A percentile compares a stretch with the other conserved stretches of the same genome.
These are phyloP conservation scores for Callyntrura sp. DNA, from an alignment of 2,888 invertebrate species.

Conservation along the genomic window DNA sequence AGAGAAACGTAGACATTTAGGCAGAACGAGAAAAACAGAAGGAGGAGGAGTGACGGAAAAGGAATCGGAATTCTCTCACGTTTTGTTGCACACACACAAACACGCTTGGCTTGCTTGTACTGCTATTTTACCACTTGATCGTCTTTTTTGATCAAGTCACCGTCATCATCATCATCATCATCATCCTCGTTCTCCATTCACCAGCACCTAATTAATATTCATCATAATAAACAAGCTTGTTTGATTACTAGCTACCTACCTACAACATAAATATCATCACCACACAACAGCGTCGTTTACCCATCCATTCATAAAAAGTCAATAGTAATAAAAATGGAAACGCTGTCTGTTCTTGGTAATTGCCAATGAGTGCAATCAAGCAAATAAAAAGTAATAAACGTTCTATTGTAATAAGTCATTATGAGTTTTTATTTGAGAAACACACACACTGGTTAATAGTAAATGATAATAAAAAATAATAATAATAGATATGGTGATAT, in stretches of 20 bases:
- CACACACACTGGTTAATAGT: background rate
- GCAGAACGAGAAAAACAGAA: background rate
- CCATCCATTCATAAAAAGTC: slow-evolving; percentile 47
- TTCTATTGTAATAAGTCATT: slow-evolving; percentile 12
- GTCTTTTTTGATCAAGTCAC: background rate
- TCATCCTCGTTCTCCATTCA: slow-evolving; percentile 16
- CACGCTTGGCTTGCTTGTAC: background rate
- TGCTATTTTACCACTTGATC: slow-evolving; percentile 3
- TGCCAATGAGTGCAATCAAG: slow-evolving; percentile 10
- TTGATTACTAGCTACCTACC: slow-evolving; percentile 36
- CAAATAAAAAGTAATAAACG: slow-evolving; percentile 41
- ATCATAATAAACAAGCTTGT: slow-evolving; percentile 70
- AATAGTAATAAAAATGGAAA: slow-evolving; percentile 6
- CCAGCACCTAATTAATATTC: slow-evolving; percentile 53
- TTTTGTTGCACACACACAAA: slow-evolving; percentile 33
- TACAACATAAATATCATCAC: background rate
- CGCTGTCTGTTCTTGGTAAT: background rate
- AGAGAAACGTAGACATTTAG: too few species aligned
- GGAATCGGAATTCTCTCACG: slow-evolving; percentile 73
- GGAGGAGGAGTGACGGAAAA: slow-evolving; percentile 22
- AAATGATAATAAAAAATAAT: too few species aligned
- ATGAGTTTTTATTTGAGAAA: slow-evolving; percentile 7
- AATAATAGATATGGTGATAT: too few species aligned
- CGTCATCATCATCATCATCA: background rate
- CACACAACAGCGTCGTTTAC: background rate